Conservation (phyloP, 2,113 vertebrate genomes). For the Equus przewalskii region DNA sequence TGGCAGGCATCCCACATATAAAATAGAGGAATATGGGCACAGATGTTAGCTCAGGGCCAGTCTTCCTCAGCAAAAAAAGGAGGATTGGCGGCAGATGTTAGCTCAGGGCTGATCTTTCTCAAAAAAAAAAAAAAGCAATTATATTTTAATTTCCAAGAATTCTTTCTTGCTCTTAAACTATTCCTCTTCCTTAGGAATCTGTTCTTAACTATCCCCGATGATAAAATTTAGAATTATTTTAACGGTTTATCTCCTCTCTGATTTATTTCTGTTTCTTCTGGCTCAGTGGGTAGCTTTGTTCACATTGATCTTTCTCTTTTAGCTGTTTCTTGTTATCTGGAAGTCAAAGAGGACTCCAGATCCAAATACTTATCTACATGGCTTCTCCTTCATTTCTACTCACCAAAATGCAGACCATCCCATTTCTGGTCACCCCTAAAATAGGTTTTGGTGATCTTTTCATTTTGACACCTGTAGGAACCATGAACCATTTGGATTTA, state of each 20-base stretch:
- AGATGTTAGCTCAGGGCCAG: too few relatives aligned
- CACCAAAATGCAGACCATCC: neutral
- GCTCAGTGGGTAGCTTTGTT: neutral
- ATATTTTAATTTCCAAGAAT: neutral
- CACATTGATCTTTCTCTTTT: neutral
- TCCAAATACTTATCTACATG: neutral
- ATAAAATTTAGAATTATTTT: slow-evolving; percentile 27
- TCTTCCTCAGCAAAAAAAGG: too few relatives aligned
- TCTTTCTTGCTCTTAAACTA: neutral
- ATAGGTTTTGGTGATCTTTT: neutral
- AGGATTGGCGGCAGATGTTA: too few relatives aligned
- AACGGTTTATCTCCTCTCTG: neutral
- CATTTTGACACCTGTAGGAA: neutral
- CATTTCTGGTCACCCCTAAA: neutral
- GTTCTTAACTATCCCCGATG: neutral
- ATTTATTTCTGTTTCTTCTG: neutral
- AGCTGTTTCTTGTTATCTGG: neutral
- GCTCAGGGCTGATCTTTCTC: too few relatives aligned
- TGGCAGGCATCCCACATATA: too few relatives aligned
- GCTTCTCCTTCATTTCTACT: neutral
- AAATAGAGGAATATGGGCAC: too few relatives aligned
- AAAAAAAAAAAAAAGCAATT: neutral
- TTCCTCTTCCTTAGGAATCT: neutral
- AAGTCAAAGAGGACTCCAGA: neutral
- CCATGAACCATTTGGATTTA: neutral